phyloP scores from a whole-genome alignment of 1,140 invertebrate genomes.

The Radopholus similis region DNA sequence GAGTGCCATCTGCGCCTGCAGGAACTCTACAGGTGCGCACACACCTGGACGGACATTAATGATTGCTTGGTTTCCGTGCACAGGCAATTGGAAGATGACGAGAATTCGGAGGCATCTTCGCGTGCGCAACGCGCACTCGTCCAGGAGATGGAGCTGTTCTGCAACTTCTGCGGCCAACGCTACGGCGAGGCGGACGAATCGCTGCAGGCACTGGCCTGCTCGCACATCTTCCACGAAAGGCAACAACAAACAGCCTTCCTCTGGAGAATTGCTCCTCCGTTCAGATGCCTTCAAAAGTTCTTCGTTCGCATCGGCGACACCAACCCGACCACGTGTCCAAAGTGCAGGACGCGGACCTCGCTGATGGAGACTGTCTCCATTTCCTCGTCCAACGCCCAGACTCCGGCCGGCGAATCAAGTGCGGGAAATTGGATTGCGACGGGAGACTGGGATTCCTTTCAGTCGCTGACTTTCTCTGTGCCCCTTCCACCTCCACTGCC shows the following conservation, averaged over 20 bases:
- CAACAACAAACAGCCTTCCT: slow-evolving; percentile 11
- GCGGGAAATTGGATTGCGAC: not conserved
- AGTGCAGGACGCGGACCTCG: slow-evolving; percentile 34
- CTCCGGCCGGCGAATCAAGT: slow-evolving; percentile 15
- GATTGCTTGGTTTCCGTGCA: not conserved
- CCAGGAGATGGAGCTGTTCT: slow-evolving; percentile 60
- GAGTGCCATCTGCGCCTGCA: slow-evolving; percentile 57
- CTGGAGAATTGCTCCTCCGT: slow-evolving; percentile 36
- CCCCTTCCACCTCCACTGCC: not conserved
- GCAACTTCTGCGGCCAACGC: slow-evolving; percentile 59
- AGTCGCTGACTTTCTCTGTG: not conserved
- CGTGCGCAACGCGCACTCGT: slow-evolving; percentile 38
- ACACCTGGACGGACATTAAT: slow-evolving; percentile 23
- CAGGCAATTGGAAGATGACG: slow-evolving; percentile 40
- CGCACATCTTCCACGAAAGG: slow-evolving; percentile 59
- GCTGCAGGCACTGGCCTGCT: slow-evolving; percentile 54
- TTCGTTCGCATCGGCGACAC: slow-evolving; percentile 28
- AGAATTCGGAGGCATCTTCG: slow-evolving; percentile 48
- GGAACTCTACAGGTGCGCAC: slow-evolving; percentile 46
- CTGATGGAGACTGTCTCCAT: slow-evolving; percentile 39
- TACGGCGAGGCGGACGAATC: slow-evolving; percentile 54
- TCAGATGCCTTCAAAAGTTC: slow-evolving; percentile 29
- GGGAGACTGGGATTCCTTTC: not conserved
- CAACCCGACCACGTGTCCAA: slow-evolving; percentile 40
- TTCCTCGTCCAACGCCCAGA: slow-evolving; percentile 28